Evolutionary conservation across 2,113 vertebrate species (phyloP).

Genomic region (Mesembrinibis cayennensis): DNA sequence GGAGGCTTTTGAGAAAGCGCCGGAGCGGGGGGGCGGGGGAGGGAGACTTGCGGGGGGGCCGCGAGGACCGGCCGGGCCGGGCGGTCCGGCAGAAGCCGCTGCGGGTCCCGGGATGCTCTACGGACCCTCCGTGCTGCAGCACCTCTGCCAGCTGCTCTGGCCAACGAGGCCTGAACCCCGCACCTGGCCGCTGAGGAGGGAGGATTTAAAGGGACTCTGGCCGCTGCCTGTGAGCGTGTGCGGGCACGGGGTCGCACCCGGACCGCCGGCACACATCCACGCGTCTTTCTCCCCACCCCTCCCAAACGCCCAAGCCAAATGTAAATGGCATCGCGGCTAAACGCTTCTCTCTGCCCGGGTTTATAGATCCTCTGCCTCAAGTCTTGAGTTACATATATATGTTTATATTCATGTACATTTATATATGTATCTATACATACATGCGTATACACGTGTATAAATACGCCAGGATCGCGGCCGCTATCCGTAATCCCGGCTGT

Average conservation of each 20-base stretch:
- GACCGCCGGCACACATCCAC: not conserved
- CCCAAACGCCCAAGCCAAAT: not conserved
- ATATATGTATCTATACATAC: fast-evolving
- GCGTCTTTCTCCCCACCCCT: not conserved
- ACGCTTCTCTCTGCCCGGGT: not conserved
- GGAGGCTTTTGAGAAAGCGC: not conserved
- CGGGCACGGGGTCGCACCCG: fast-evolving
- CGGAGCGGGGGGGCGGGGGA: not conserved
- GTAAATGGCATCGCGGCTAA: not conserved
- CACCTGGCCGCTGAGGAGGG: not conserved
- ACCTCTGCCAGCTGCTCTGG: not conserved
- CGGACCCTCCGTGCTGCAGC: not conserved
- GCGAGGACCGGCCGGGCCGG: not conserved
- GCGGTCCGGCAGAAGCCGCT: not conserved
- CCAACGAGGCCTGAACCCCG: not conserved
- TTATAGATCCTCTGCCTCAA: not conserved
- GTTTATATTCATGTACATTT: not conserved
- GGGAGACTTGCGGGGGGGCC: not conserved
- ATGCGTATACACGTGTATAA: not conserved
- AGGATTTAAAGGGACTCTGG: not conserved
- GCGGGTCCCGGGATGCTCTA: not conserved
- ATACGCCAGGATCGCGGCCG: not conserved
- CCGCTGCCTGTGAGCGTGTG: not conserved
- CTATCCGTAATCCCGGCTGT: not conserved
- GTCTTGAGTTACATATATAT: no score